Percentiles rank a stretch among this genome's conserved stretches.
phyloP scores from a whole-genome alignment of 2,113 vertebrate species.

The Irena cyanogastra region DNA sequence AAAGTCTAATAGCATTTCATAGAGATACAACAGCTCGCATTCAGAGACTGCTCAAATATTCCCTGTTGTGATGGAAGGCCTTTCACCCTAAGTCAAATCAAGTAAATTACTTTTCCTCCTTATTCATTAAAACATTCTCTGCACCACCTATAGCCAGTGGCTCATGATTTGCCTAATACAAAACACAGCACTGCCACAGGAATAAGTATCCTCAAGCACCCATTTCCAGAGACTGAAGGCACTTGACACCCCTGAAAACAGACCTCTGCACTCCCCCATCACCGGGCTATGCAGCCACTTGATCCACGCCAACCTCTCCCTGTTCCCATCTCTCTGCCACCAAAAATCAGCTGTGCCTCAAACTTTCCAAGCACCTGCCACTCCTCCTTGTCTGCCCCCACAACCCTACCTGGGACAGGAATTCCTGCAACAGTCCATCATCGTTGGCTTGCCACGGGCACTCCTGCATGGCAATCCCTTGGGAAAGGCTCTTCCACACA shows the following conservation, averaged over 20 bases:
- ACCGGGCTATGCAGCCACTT: neutral
- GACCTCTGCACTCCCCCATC: neutral
- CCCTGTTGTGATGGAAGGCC: neutral
- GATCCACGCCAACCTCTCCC: neutral
- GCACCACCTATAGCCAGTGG: neutral
- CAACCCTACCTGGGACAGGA: slow-evolving; percentile 35
- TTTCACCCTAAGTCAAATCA: neutral
- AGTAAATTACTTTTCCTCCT: neutral
- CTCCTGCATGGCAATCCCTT: neutral
- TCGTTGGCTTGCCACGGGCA: neutral
- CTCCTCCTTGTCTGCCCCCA: neutral
- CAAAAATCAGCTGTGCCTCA: neutral
- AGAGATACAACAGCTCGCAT: neutral
- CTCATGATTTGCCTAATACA: neutral
- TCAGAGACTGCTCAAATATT: neutral
- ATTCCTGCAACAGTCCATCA: neutral
- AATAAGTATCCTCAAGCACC: neutral
- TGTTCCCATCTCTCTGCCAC: neutral
- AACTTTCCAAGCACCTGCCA: neutral
- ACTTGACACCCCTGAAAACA: neutral
- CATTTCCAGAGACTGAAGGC: neutral
- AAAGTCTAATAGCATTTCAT: neutral
- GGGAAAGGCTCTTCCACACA: neutral
- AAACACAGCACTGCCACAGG: neutral
- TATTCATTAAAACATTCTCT: neutral